phyloP scores from a whole-genome alignment of 2,113 vertebrate species.

The Trichomycterus rosablanca region DNA sequence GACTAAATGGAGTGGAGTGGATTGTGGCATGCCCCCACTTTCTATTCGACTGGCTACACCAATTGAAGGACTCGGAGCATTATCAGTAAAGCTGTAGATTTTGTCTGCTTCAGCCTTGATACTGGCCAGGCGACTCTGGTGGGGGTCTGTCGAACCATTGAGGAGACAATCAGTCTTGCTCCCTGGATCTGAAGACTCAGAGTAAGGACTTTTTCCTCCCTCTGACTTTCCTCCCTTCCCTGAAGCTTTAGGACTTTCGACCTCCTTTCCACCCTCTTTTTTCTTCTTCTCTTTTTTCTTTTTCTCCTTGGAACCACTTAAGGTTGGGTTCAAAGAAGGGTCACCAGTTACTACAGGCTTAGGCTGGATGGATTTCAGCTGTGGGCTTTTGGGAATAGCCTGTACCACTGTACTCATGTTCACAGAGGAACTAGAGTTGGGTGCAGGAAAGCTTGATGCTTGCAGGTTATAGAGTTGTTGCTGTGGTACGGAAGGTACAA shows the following conservation, averaged over 20 bases:
- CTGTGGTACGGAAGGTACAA: conserved; percentile 78
- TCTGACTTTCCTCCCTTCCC: conserved; percentile 83
- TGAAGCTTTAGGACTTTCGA: conserved; percentile 82
- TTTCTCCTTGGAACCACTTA: conserved; percentile 92
- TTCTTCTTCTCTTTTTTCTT: conserved; percentile 99
- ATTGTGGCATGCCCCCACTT: conserved; percentile 75
- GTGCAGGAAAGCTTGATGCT: conserved; percentile 75
- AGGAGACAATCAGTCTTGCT: conserved; percentile 83
- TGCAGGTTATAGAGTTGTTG: conserved; percentile 88
- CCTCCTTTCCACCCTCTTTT: conserved; percentile 83
- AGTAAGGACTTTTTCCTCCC: conserved; percentile 88
- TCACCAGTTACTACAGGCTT: conserved; percentile 89
- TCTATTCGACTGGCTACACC: conserved; percentile 85
- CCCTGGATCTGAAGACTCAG: conserved; percentile 79
- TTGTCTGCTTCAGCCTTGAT: conserved; percentile 98
- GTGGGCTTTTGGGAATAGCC: conserved; percentile 89
- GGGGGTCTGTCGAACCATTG: conserved; percentile 87
- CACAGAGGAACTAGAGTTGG: conserved; percentile 73
- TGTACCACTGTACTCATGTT: conserved; percentile 84
- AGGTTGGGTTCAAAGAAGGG: conserved; percentile 77
- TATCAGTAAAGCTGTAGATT: conserved; percentile 97
- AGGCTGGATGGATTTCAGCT: conserved; percentile 91
- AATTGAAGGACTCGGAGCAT: conserved; percentile 95
- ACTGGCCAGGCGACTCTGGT: conserved; percentile 94
- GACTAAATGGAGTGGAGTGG: conserved; percentile 78